These are phyloP conservation scores for Clytia hemisphaerica DNA, from an alignment of 30 jellyfish, hydroid and myxozoan genomes.

Conservation along the genomic window DNA sequence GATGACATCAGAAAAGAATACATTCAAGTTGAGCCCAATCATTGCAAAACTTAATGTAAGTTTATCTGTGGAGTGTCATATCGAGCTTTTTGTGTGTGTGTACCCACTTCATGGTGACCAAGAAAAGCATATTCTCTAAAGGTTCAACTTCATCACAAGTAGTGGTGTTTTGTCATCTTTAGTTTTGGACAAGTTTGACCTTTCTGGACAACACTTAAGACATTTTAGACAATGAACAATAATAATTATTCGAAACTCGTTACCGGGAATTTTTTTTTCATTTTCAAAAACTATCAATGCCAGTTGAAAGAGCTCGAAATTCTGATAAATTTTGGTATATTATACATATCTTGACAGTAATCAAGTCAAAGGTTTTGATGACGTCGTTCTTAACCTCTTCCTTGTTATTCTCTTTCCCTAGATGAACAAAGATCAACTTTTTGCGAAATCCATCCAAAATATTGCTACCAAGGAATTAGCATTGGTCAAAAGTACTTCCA, in stretches of 20 bases:
- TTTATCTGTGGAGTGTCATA: not conserved
- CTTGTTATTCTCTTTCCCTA: not conserved
- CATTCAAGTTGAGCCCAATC: slow-evolving; percentile 41
- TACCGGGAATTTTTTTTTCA: too few relatives aligned
- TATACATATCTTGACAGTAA: not conserved
- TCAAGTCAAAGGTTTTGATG: not conserved
- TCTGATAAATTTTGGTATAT: not conserved
- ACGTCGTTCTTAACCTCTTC: not conserved
- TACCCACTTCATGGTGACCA: too few relatives aligned
- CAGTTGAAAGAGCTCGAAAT: too few relatives aligned
- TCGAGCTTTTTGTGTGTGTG: not conserved
- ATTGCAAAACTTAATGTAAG: slow-evolving; percentile 52
- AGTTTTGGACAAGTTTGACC: too few relatives aligned
- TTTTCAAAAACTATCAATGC: too few relatives aligned
- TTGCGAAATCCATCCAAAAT: slow-evolving; percentile 63
- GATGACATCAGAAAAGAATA: slow-evolving; percentile 53
- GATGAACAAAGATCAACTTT: slow-evolving; percentile 65
- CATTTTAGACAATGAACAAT: too few relatives aligned
- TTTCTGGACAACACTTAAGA: too few relatives aligned
- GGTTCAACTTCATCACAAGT: not conserved
- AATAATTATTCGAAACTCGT: too few relatives aligned
- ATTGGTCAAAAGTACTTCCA: slow-evolving; percentile 5
- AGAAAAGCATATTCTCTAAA: too few relatives aligned
- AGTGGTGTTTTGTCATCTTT: not conserved
- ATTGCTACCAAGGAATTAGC: slow-evolving; percentile 45